Conservation (phyloP, 1,140 invertebrate genomes). For the Holcopasites calliopsidis region DNA sequence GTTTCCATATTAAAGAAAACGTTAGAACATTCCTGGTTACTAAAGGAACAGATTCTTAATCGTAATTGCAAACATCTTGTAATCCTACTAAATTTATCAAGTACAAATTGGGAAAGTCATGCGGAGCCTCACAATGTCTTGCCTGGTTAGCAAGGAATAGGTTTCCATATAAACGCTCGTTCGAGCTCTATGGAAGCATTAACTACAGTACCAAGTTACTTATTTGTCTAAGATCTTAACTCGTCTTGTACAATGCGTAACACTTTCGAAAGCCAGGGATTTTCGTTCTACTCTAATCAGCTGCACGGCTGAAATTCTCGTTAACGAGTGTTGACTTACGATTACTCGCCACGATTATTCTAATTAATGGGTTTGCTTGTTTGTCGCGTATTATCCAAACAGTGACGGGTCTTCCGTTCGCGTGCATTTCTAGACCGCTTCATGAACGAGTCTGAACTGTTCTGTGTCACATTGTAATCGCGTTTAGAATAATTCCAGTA, state of each 20-base stretch:
- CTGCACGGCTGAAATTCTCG: background rate
- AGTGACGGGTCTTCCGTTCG: background rate
- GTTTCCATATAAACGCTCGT: background rate
- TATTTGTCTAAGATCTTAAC: background rate
- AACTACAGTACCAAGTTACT: background rate
- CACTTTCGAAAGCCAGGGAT: too few relatives aligned
- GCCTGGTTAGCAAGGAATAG: background rate
- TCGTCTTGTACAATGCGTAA: background rate
- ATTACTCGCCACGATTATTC: conserved; percentile 8
- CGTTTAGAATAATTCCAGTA: too few relatives aligned
- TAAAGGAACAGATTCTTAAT: too few relatives aligned
- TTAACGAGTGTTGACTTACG: conserved; percentile 11
- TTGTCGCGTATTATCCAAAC: background rate
- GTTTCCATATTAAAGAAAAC: too few relatives aligned
- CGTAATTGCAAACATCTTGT: too few relatives aligned
- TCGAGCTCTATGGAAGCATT: background rate
- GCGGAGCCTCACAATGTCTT: background rate
- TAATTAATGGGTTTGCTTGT: background rate
- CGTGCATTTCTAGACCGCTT: background rate
- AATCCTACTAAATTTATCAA: too few relatives aligned
- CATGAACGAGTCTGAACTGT: too few relatives aligned
- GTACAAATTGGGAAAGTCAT: too few relatives aligned
- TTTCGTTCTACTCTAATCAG: background rate
- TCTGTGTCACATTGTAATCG: too few relatives aligned
- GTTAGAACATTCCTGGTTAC: too few relatives aligned